Percentiles rank a stretch among this genome's conserved stretches.
phyloP scores from a whole-genome alignment of 2,797 vertebrate species.

The Glyptemys insculpta region DNA sequence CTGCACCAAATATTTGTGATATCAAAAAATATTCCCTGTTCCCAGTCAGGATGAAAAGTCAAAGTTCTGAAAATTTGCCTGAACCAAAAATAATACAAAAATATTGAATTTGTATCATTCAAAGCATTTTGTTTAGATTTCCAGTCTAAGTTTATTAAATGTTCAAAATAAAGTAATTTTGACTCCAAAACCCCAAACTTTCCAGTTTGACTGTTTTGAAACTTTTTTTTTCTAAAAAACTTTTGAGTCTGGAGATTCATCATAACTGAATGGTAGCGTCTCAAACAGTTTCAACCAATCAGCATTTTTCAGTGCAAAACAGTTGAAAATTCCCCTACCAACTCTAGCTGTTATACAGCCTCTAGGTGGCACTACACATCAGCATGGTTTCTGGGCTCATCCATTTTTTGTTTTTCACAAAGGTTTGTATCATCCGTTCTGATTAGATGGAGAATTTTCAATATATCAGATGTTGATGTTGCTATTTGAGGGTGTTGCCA shows the following conservation, averaged over 20 bases:
- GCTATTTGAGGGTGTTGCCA: background rate
- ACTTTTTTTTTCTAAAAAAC: background rate
- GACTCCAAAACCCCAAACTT: background rate
- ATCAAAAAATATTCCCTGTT: background rate
- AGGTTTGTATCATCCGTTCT: background rate
- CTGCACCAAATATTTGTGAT: background rate
- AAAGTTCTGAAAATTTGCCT: background rate
- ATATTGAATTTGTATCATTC: background rate
- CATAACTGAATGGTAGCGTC: background rate
- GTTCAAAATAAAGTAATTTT: background rate
- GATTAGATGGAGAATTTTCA: background rate
- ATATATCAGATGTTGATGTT: fast-evolving
- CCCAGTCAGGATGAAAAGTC: background rate
- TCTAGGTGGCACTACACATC: slow-evolving; percentile 72
- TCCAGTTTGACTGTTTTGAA: background rate
- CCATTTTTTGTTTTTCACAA: background rate
- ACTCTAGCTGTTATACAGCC: background rate
- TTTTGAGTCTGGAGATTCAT: background rate
- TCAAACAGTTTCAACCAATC: background rate
- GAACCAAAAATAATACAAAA: background rate
- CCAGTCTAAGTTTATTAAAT: background rate
- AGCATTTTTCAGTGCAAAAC: background rate
- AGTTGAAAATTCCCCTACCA: background rate
- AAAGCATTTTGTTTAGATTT: background rate
- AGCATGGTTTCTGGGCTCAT: slow-evolving; percentile 6